Conservation (phyloP, 2,797 vertebrate species). For the Peromyscus eremicus region DNA sequence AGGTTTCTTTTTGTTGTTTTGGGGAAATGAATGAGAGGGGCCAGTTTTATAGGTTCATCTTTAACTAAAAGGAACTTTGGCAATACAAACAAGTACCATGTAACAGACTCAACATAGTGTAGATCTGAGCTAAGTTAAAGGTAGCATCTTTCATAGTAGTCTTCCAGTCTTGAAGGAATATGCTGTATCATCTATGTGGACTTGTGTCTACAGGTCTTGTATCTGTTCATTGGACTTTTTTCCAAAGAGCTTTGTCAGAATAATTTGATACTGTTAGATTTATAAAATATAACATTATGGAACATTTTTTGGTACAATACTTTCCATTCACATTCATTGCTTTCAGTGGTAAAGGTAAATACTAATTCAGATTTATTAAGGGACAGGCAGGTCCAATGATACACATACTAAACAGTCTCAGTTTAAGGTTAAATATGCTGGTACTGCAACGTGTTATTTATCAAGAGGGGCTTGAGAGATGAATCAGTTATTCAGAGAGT, state of each 20-base stretch:
- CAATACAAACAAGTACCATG: background rate
- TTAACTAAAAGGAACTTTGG: constrained; percentile 31
- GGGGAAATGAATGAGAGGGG: background rate
- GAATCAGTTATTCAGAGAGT: background rate
- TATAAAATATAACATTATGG: constrained; percentile 29
- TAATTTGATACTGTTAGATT: constrained; percentile 36
- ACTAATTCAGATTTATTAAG: constrained; percentile 56
- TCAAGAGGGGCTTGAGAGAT: background rate
- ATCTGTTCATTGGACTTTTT: constrained; percentile 42
- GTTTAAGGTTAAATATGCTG: constrained; percentile 53
- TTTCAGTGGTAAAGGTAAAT: constrained; percentile 49
- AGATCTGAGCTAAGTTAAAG: constrained; percentile 36
- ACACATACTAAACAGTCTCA: constrained; percentile 22
- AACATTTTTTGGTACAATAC: constrained; percentile 24
- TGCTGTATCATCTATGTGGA: constrained; percentile 37
- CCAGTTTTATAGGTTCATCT: constrained; percentile 12
- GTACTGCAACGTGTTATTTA: constrained; percentile 17
- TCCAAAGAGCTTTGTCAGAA: constrained; percentile 55
- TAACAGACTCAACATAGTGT: background rate
- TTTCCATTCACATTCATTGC: constrained; percentile 18
- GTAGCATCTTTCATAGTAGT: constrained; percentile 4
- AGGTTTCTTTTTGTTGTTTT: background rate
- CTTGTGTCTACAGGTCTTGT: background rate
- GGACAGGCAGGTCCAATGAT: constrained; percentile 19
- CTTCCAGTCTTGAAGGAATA: constrained; percentile 46